Evolutionary conservation across 2,888 invertebrate genomes (phyloP), one percentile per base, ranked within the genome.

Genomic region (Perizoma flavofasciatum): DNA sequence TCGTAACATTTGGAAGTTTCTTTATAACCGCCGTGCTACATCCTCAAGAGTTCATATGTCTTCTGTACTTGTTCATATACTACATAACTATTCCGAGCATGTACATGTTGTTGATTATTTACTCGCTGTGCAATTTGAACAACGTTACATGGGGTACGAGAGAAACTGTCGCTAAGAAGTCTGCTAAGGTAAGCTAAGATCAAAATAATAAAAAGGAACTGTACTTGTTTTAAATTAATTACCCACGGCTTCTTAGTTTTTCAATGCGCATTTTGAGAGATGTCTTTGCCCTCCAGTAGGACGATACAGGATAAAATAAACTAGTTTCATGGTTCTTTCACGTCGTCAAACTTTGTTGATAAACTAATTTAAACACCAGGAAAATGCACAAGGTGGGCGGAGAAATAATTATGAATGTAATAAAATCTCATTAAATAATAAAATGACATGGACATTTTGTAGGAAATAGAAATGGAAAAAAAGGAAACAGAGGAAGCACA

Each of bases 131-230:
- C 81, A 98, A 98, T 82, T 93, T 98, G 89, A 97, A 98, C 82
- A 96, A 97, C 75, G 96, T 98, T 4, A 95, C 96, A 1, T 98
- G 98, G 98, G 98, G 98, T 5, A 98, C 98, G 0, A 92, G 98
- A 62, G 98, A 98, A 82, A 95, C 94, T 49, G 92, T 93, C 0
- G 86, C 87, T 71, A 90, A 91, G 75, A 89, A 89, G 61, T 82
- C 85, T 37, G 69, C 71, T 6, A 89, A 90, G 85, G 92, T 89
- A 67, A 69, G 70, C 44, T 44, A 5, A 9, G 3, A 3, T 44
- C 22, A 44, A 6, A 44, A 11, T 11, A 44, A 44, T 6, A 6
- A 22, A 6, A 22, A n/a, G 5, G 9, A n/a, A 6, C 9, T n/a
- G n/a, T 6, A 9, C 32, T 45, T 47, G 37, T 5, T 37, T 37